Conservation (phyloP, 2,113 vertebrate species). For the Eublepharis macularius region DNA sequence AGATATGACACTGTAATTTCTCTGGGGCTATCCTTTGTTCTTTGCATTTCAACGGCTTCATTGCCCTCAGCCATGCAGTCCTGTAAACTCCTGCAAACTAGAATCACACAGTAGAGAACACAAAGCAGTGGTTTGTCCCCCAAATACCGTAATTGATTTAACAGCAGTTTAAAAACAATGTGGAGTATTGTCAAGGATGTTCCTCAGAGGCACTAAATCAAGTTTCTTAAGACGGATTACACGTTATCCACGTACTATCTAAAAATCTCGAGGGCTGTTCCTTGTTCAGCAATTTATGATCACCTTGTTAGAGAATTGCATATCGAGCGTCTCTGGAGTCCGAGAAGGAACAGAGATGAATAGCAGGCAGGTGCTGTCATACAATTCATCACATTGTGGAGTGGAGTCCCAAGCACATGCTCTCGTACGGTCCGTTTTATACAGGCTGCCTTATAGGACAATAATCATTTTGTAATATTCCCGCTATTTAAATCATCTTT, state of each 20-base stretch:
- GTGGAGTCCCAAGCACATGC: slow-evolving; percentile 64
- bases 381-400: slow-evolving; percentile 79
- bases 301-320: slow-evolving; percentile 73
- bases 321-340: slow-evolving; percentile 71
- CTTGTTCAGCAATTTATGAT: slow-evolving; percentile 76
- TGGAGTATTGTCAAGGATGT: slow-evolving; percentile 69
- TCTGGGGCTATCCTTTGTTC: slow-evolving; percentile 27
- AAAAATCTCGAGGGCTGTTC: slow-evolving; percentile 77
- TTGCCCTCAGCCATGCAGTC: slow-evolving; percentile 15
- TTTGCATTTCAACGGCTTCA: slow-evolving; percentile 20
- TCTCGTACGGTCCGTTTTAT: slow-evolving; percentile 75
- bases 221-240: slow-evolving; percentile 72
- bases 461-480: slow-evolving; percentile 82
- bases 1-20: slow-evolving; percentile 21
- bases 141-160: slow-evolving; percentile 75
- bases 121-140: slow-evolving; percentile 50
- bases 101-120: slow-evolving; percentile 5
- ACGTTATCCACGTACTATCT: slow-evolving; percentile 72
- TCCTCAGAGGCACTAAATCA: slow-evolving; percentile 75
- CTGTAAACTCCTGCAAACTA: slow-evolving; percentile 26
- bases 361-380: slow-evolving; percentile 67
- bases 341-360: slow-evolving; percentile 75
- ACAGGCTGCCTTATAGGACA: slow-evolving; percentile 76
- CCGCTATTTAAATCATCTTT: slow-evolving; percentile 85
- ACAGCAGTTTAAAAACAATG: slow-evolving; percentile 78